Evolutionary conservation across 2,888 invertebrate genomes (phyloP).

Genomic region (Colostygia pectinataria): DNA sequence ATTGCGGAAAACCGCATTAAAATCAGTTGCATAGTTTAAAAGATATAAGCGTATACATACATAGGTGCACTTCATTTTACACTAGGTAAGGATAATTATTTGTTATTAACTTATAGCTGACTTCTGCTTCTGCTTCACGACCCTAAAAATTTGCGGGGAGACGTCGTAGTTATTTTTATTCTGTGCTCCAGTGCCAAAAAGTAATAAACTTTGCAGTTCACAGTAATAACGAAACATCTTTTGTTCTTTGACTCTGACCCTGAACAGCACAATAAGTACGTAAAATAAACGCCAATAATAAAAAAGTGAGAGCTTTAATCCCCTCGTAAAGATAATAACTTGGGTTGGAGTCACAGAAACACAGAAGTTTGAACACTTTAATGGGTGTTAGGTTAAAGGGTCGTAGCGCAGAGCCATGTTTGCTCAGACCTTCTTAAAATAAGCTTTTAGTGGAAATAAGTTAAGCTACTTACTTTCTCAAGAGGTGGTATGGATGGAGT

Average conservation of each 20-base stretch:
- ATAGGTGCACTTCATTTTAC: too few species aligned
- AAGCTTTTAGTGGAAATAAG: neutral
- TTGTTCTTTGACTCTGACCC: conserved; percentile 51
- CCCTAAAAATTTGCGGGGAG: too few species aligned
- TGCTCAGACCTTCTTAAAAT: conserved; percentile 7
- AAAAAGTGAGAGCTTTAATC: conserved; percentile 73
- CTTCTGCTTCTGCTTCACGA: too few species aligned
- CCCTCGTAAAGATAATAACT: conserved; percentile 78
- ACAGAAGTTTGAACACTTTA: conserved; percentile 46
- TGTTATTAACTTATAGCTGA: too few species aligned
- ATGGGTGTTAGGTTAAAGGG: conserved; percentile 21
- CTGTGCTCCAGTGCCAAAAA: too few species aligned
- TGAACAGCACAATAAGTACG: conserved; percentile 49
- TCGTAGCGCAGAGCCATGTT: conserved; percentile 1
- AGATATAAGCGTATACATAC: too few species aligned
- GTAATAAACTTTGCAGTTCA: conserved; percentile 2
- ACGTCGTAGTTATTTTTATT: too few species aligned
- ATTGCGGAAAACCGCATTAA: too few species aligned
- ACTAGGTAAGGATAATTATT: too few species aligned
- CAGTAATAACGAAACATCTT: conserved; percentile 38
- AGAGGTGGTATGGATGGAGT: neutral
- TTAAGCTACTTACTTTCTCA: neutral
- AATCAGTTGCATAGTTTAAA: too few species aligned
- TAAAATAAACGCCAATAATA: conserved; percentile 70
- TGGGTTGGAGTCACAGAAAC: conserved; percentile 53